Conservation (phyloP, 2,888 invertebrate species). For the Drosophila setosimentum region DNA sequence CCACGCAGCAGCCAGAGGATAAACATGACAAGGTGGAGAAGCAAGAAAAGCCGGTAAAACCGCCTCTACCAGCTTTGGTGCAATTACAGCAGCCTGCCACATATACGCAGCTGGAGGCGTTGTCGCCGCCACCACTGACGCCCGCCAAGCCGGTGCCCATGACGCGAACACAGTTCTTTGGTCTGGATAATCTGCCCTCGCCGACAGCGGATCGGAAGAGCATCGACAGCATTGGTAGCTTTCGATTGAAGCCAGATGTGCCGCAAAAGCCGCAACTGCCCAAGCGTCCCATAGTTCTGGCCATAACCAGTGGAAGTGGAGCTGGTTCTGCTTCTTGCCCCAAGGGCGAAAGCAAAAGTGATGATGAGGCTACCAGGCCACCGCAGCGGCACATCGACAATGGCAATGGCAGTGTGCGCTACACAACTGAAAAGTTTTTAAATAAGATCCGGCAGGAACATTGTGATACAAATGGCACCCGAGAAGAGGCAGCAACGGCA, state of each 20-base stretch:
- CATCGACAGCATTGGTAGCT: constrained; percentile 78
- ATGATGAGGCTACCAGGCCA: constrained; percentile 74
- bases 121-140: constrained; percentile 66
- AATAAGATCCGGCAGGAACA: constrained; percentile 73
- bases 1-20: constrained; percentile 17
- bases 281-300: constrained; percentile 88
- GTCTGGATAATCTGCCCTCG: constrained; percentile 80
- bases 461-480: constrained; percentile 67
- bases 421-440: constrained; percentile 73
- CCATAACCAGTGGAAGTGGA: constrained; percentile 37
- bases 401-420: constrained; percentile 65
- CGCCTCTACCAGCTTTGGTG: constrained; percentile 80
- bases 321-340: constrained; percentile 8
- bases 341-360: constrained; percentile 70
- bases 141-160: constrained; percentile 83
- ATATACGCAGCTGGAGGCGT: constrained; percentile 56
- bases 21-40: constrained; percentile 46
- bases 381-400: constrained; percentile 73
- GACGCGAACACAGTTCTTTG: constrained; percentile 83
- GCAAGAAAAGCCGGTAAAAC: constrained; percentile 79
- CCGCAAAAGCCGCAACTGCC: constrained; percentile 92
- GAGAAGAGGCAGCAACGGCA: constrained; percentile 40
- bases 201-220: constrained; percentile 82
- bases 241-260: constrained; percentile 82
- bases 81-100: constrained; percentile 59